Conservation (phyloP, 2,113 vertebrate genomes). For the Azemiops feae region DNA sequence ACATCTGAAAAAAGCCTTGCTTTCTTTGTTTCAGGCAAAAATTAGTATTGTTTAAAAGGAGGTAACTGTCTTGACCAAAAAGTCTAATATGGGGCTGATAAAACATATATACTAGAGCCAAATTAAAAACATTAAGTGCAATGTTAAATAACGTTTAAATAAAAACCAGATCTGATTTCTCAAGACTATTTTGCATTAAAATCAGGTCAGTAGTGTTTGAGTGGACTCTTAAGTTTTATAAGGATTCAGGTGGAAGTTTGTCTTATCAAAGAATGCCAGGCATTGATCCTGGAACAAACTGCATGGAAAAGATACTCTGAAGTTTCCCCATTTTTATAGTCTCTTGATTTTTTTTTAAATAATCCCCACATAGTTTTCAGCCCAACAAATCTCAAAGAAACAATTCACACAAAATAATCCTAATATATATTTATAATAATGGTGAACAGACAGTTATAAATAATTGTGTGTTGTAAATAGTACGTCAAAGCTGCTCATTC, state of each 20-base stretch:
- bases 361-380: background rate
- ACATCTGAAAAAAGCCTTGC: background rate
- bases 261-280: background rate
- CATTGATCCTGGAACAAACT: background rate
- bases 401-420: background rate
- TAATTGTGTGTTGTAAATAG: background rate
- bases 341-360: background rate
- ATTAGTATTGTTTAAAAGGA: slow-evolving; percentile 10
- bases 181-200: background rate
- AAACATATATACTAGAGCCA: background rate
- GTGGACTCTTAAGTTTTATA: background rate
- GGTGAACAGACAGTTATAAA: background rate
- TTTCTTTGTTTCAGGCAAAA: slow-evolving; percentile 22
- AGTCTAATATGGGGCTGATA: background rate
- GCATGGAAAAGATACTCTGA: background rate
- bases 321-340: background rate
- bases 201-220: background rate
- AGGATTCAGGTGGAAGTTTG: background rate
- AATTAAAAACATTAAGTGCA: background rate
- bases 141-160: background rate
- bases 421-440: background rate
- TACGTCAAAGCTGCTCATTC: background rate
- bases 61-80: background rate
- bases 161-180: background rate
- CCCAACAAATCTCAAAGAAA: background rate